Evolutionary conservation across 2,888 invertebrate genomes (phyloP).

Genomic region (Cyaniris semiargus): DNA sequence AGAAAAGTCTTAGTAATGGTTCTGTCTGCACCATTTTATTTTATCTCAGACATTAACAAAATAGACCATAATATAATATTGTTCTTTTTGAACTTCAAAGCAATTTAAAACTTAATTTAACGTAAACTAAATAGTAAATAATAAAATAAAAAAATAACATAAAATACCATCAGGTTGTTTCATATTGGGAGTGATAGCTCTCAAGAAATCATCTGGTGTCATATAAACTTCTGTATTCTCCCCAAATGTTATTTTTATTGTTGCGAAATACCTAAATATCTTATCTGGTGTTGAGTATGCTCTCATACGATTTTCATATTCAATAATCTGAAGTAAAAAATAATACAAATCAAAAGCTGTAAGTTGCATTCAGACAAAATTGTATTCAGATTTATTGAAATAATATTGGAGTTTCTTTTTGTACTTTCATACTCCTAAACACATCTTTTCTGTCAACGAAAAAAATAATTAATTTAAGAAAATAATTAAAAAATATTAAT

Average conservation of each 20-base stretch:
- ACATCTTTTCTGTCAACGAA: no score
- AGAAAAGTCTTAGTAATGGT: no score
- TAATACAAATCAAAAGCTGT: conserved; percentile 34
- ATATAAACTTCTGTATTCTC: conserved; percentile 91
- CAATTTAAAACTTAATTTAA: background rate
- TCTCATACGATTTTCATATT: conserved; percentile 98
- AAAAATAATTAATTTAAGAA: no score
- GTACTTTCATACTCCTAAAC: no score
- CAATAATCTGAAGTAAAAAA: conserved; percentile 87
- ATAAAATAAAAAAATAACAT: conserved; percentile 15
- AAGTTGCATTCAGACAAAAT: background rate
- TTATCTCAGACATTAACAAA: no score
- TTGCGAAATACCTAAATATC: conserved; percentile 99
- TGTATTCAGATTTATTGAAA: no score
- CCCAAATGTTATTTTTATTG: conserved; percentile 87
- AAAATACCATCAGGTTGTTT: conserved; percentile 96
- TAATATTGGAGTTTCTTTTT: no score
- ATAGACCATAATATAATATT: no score
- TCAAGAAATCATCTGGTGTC: conserved; percentile 98
- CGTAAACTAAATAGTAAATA: background rate
- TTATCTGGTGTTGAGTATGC: conserved; percentile 99
- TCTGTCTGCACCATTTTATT: no score
- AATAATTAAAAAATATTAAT: no score
- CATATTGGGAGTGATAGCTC: conserved; percentile 97
- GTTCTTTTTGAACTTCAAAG: background rate